Base-by-base conservation (phyloP, 1,140 invertebrate genomes). In the Drosophila mayri region DNA sequence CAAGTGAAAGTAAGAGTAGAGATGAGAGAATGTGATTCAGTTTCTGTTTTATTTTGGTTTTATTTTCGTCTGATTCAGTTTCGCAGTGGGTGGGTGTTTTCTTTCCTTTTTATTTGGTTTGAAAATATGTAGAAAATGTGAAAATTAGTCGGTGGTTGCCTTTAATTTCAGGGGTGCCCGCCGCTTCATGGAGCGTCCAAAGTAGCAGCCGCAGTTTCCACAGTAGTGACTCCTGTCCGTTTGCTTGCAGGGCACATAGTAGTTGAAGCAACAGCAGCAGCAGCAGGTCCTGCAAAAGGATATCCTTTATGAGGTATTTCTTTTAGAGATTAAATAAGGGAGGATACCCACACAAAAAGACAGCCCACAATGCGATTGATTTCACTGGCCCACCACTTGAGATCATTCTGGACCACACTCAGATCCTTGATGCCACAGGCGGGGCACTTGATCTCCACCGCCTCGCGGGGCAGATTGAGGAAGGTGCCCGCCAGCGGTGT, bases 171-270 rank as follows among this genome's bases (percentile, higher is more conserved):
- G 73, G 22, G 84, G 85, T 16, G 57, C 50, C 43, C 73, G 63
- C 37, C 80, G 76, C 60, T 92, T 87, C 76, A 92, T 81, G 18
- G 74, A 75, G 14, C 91, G 80, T 5, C 91, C 91, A 73, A 90
- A 92, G 66, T 92, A 92, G 61, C 91, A 91, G 41, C 91, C 86
- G 37, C 91, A 92, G 59, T 92, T 91, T 70, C 79, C 81, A 28
- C 91, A 92, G 32, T 92, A 92, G 73, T 92, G 91, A 57, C 91
- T 92, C 25, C 85, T 75, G 65, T 92, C 91, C 12, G 85, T 92
- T 61, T 91, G 85, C 61, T 91, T 90, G 72, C 85, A 92, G 61
- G 88, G 85, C 54, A 81, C 60, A 49, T 52, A 65, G 46, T 91
- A 92, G 61, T 92, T 62, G 65, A 91, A 62, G 38, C 91, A 92